Conservation (phyloP, 2,797 vertebrate species). For the Danio kyathit region DNA sequence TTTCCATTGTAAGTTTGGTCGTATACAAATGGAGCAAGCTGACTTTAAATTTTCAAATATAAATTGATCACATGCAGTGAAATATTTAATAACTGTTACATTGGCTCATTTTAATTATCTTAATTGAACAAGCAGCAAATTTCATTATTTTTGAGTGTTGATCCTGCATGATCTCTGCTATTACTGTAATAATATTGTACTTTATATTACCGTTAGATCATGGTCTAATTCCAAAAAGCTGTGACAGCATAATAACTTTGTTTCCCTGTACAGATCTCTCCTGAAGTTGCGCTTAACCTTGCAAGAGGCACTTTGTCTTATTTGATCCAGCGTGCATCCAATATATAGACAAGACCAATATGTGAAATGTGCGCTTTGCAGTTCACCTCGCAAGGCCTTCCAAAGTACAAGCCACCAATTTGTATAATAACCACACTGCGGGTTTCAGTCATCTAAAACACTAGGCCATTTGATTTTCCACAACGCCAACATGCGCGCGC, state of each 20-base stretch:
- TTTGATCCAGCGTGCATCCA: slow-evolving; percentile 32
- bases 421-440: slow-evolving; percentile 46
- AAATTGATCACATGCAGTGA: neutral
- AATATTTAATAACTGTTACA: neutral
- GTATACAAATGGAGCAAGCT: too few species aligned
- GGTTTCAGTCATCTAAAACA: slow-evolving; percentile 28
- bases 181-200: slow-evolving; percentile 2
- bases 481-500: slow-evolving; percentile 14
- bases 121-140: neutral
- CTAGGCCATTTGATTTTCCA: slow-evolving; percentile 40
- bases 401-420: slow-evolving; percentile 36
- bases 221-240: neutral
- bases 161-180: neutral
- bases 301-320: slow-evolving; percentile 43
- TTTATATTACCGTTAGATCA: slow-evolving; percentile 19
- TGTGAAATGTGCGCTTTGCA: slow-evolving; percentile 43
- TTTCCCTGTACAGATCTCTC: neutral
- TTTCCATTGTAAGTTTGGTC: too few species aligned
- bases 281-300: slow-evolving; percentile 23
- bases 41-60: neutral
- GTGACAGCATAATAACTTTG: slow-evolving; percentile 15
- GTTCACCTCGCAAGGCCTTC: slow-evolving; percentile 50
- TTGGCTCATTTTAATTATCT: neutral
- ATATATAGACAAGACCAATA: slow-evolving; percentile 45
- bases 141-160: neutral